Evolutionary conservation across 2,113 vertebrate species (phyloP).

Genomic region (Poeciliopsis retropinna): DNA sequence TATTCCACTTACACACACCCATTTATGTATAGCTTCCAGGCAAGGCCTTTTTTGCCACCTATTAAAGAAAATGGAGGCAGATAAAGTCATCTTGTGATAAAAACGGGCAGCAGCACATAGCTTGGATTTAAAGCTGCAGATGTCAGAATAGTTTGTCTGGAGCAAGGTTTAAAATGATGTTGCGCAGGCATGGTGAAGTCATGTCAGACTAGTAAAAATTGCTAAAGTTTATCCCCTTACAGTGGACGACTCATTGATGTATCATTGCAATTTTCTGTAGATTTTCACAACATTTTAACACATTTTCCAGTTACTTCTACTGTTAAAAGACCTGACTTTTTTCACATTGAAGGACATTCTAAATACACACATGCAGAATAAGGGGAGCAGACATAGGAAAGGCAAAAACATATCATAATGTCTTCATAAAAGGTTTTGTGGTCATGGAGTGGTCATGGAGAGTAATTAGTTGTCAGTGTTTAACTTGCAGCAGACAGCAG

Average conservation of each 20-base stretch:
- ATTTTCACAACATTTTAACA: no score
- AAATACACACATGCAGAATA: no score
- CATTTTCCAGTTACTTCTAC: no score
- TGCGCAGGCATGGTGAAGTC: not conserved
- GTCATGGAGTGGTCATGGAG: no score
- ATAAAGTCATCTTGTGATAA: not conserved
- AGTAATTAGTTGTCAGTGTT: no score
- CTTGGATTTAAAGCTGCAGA: slow-evolving; percentile 9
- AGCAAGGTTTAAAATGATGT: not conserved
- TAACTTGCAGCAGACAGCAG: no score
- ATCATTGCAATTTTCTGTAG: not conserved
- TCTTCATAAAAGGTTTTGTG: no score
- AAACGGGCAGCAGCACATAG: not conserved
- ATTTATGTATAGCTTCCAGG: not conserved
- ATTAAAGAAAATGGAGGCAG: not conserved
- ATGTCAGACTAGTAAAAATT: not conserved
- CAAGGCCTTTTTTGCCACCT: not conserved
- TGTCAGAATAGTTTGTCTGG: not conserved
- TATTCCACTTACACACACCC: not conserved
- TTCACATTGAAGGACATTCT: no score
- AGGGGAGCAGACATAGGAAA: no score
- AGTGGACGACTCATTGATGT: not conserved
- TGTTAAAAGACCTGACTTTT: no score
- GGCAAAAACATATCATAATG: no score
- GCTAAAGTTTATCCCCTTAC: not conserved